Evolutionary conservation across 2,797 vertebrate genomes (phyloP).

Genomic region (Chelonia mydas): DNA sequence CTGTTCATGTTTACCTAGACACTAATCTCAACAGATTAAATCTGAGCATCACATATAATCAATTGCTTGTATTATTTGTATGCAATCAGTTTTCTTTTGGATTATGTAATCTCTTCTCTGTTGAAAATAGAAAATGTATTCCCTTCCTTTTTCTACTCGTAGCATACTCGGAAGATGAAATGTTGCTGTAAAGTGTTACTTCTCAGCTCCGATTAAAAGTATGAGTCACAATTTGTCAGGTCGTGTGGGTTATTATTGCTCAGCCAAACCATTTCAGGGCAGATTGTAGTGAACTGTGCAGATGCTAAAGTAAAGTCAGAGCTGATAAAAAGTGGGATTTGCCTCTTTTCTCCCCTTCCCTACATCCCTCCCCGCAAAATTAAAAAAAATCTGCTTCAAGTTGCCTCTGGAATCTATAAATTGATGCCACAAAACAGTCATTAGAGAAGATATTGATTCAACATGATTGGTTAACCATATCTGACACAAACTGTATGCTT

Average conservation of each 20-base stretch:
- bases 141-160: neutral
- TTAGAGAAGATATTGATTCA: constrained; percentile 18
- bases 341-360: neutral
- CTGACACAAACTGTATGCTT: neutral
- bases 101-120: neutral
- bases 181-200: constrained; percentile 53
- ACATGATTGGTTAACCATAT: neutral
- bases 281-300: neutral
- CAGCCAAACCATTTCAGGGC: constrained; percentile 22
- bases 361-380: neutral
- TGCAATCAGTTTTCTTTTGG: neutral
- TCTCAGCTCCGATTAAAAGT: constrained; percentile 63
- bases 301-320: constrained; percentile 32
- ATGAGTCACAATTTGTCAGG: constrained; percentile 55
- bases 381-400: neutral
- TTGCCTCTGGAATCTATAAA: neutral
- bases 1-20: neutral
- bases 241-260: neutral
- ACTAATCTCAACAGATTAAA: neutral
- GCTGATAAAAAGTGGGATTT: constrained; percentile 47
- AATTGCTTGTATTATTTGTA: constrained; percentile 45
- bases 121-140: constrained; percentile 39
- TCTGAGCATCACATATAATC: neutral
- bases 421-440: neutral
- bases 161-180: constrained; percentile 21